A percentile compares a stretch with the other conserved stretches of the same genome.
These are phyloP conservation scores for Philaenus spumarius DNA, from an alignment of 1,140 invertebrate genomes.

Conservation along the genomic window DNA sequence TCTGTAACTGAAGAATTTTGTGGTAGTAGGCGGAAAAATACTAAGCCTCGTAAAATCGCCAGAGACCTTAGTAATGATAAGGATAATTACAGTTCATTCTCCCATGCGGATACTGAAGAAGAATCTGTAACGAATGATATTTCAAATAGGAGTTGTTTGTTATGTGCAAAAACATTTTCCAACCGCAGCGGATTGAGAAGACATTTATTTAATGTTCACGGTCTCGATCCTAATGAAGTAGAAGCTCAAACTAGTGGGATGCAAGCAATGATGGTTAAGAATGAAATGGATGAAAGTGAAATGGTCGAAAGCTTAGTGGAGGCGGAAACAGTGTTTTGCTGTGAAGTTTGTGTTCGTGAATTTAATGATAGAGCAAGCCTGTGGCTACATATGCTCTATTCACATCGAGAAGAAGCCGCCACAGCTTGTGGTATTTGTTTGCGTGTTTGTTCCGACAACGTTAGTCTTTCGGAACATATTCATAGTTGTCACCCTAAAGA, in stretches of 20 bases:
- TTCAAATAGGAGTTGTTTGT: slow-evolving; percentile 39
- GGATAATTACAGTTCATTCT: neutral
- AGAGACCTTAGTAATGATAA: slow-evolving; percentile 19
- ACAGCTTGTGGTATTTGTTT: slow-evolving; percentile 51
- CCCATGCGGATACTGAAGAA: neutral
- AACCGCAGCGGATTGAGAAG: slow-evolving; percentile 32
- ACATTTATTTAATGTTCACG: slow-evolving; percentile 43
- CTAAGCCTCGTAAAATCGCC: slow-evolving; percentile 32
- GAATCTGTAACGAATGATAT: slow-evolving; percentile 34
- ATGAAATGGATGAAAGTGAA: slow-evolving; percentile 18
- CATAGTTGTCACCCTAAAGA: slow-evolving; percentile 41
- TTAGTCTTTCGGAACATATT: slow-evolving; percentile 45
- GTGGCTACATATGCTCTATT: slow-evolving; percentile 49
- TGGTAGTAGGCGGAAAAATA: slow-evolving; percentile 30
- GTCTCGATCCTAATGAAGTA: slow-evolving; percentile 37
- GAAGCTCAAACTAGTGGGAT: neutral
- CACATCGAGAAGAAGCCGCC: slow-evolving; percentile 47
- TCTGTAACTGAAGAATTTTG: slow-evolving; percentile 1
- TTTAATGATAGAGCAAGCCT: slow-evolving; percentile 47
- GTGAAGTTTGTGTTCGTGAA: slow-evolving; percentile 46
- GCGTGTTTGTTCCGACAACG: slow-evolving; percentile 45
- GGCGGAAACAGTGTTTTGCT: slow-evolving; percentile 41
- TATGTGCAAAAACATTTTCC: slow-evolving; percentile 18
- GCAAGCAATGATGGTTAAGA: slow-evolving; percentile 7
- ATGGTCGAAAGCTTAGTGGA: slow-evolving; percentile 32